Evolutionary conservation across 2,113 vertebrate genomes (phyloP).

Genomic region (Lophius piscatorius): DNA sequence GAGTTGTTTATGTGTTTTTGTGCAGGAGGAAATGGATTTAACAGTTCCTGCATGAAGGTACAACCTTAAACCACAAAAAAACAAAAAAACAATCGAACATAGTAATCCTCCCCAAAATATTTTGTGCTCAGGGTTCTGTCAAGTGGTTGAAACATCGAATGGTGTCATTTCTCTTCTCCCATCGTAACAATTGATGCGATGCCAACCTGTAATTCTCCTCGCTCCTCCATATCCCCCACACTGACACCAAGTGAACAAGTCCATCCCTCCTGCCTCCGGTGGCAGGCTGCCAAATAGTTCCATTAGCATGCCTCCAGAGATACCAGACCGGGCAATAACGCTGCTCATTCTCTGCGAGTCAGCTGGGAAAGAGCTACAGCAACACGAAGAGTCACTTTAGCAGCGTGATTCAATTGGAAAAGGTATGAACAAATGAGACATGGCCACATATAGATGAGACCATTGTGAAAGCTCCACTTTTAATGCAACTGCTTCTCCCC

Average conservation of each 20-base stretch:
- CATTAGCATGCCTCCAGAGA: constrained; percentile 72
- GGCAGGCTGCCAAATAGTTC: constrained; percentile 71
- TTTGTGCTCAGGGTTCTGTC: constrained; percentile 36
- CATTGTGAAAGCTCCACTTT: constrained; percentile 54
- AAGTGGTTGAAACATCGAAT: constrained; percentile 38
- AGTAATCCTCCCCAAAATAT: constrained; percentile 58
- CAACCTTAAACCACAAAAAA: constrained; percentile 31
- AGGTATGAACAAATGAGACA: constrained; percentile 51
- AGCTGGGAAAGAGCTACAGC: constrained; percentile 44
- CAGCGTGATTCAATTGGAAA: constrained; percentile 29
- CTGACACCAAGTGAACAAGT: constrained; percentile 76
- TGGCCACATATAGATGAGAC: constrained; percentile 26
- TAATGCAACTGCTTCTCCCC: constrained; percentile 38
- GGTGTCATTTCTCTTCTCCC: constrained; percentile 44
- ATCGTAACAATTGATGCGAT: constrained; percentile 66
- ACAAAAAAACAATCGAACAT: constrained; percentile 42
- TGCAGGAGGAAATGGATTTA: constrained; percentile 8
- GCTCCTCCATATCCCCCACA: constrained; percentile 63
- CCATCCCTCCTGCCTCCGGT: constrained; percentile 69
- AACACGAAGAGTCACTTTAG: constrained; percentile 54
- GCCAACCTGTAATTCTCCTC: constrained; percentile 74
- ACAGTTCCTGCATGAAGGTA: constrained; percentile 4
- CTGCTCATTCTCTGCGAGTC: constrained; percentile 64
- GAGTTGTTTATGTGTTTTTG: constrained; percentile 30
- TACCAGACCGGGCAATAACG: constrained; percentile 61